Evolutionary conservation across 2,113 vertebrate species (phyloP).

Genomic region (Turdus rufiventris): DNA sequence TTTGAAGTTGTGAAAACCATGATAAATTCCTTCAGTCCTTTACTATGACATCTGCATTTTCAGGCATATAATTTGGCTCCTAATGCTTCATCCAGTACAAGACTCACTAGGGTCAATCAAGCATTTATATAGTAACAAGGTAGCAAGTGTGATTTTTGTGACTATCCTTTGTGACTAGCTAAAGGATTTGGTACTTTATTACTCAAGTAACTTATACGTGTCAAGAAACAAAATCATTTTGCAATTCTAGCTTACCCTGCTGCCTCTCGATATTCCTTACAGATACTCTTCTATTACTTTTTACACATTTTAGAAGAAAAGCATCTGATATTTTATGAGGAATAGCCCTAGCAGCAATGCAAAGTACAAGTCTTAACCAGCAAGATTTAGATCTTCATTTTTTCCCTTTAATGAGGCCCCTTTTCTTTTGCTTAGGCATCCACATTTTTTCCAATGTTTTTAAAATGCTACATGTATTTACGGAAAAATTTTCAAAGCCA

Average conservation of each 20-base stretch:
- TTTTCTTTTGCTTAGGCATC: background rate
- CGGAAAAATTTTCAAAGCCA: constrained; percentile 26
- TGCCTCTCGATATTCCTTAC: background rate
- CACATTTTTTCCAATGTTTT: background rate
- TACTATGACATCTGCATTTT: background rate
- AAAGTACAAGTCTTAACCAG: background rate
- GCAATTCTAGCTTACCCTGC: background rate
- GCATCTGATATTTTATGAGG: background rate
- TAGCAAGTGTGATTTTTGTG: background rate
- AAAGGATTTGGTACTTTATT: background rate
- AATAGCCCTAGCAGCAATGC: background rate
- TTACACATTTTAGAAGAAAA: background rate
- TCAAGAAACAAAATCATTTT: background rate
- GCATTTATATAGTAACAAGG: background rate
- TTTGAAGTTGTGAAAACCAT: background rate
- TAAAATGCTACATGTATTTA: background rate
- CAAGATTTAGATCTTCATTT: background rate
- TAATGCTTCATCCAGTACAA: background rate
- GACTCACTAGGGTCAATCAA: background rate
- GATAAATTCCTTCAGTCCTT: background rate
- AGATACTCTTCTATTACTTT: background rate
- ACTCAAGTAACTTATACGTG: fast-evolving
- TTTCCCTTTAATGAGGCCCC: background rate
- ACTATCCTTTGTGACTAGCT: background rate
- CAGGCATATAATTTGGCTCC: background rate